Evolutionary conservation across 1,140 invertebrate genomes (phyloP).

Genomic region (Bursaphelenchus mucronatus): DNA sequence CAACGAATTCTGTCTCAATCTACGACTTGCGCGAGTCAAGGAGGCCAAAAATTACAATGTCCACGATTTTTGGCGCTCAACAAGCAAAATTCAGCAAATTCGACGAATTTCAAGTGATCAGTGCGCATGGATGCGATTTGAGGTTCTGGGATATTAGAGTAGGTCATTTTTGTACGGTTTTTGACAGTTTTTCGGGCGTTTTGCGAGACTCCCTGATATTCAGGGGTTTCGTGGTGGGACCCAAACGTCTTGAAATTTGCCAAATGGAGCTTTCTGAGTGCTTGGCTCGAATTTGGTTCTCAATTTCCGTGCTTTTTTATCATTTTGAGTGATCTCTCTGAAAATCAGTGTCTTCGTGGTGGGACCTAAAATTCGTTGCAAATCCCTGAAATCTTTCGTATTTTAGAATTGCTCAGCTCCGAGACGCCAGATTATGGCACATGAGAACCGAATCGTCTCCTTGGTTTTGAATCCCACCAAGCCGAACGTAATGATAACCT

Average conservation of each 20-base stretch:
- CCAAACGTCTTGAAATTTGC: too few species aligned
- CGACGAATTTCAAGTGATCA: conserved; percentile 25
- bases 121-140: conserved; percentile 34
- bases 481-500: conserved; percentile 12
- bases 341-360: too few species aligned
- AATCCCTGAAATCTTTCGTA: neutral
- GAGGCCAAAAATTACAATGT: conserved; percentile 19
- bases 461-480: conserved; percentile 7
- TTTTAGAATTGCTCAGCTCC: conserved; percentile 14
- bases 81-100: conserved; percentile 37
- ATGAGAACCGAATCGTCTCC: neutral
- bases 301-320: too few species aligned
- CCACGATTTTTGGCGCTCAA: conserved; percentile 29
- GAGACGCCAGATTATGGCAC: neutral
- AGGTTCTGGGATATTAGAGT: conserved; percentile 39
- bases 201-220: too few species aligned
- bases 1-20: conserved; percentile 32
- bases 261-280: too few species aligned
- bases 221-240: too few species aligned
- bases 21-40: conserved; percentile 35
- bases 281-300: too few species aligned
- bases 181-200: too few species aligned
- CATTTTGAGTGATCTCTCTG: too few species aligned
- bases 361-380: too few species aligned
- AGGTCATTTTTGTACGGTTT: neutral